phyloP scores from a whole-genome alignment of 2,113 vertebrate genomes.

The Silurus meridionalis region DNA sequence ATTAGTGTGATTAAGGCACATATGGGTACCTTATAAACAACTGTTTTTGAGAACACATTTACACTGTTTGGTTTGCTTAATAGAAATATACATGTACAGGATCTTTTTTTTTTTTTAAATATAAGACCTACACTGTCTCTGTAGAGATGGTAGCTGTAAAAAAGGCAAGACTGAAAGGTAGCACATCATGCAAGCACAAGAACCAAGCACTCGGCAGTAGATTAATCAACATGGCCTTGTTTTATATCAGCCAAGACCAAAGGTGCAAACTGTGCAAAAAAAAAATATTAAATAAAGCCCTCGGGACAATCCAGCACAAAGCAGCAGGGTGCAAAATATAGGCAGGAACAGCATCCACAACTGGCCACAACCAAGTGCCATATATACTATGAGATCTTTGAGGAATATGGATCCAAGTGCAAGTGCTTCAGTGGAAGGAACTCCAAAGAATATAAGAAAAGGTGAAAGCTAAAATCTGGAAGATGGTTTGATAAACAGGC shows the following conservation, averaged over 20 bases:
- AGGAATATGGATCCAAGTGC: background rate
- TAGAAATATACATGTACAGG: background rate
- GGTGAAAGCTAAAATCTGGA: background rate
- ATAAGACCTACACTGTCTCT: background rate
- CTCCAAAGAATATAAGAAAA: background rate
- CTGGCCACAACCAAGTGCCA: background rate
- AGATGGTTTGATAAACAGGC: background rate
- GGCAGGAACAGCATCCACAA: background rate
- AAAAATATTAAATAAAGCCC: background rate
- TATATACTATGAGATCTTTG: background rate
- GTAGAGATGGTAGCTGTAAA: background rate
- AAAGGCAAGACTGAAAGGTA: background rate
- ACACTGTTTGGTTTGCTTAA: background rate
- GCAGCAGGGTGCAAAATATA: slow-evolving; percentile 5
- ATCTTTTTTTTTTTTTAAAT: background rate
- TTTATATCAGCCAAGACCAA: slow-evolving; percentile 25
- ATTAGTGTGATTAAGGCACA: background rate
- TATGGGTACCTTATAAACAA: background rate
- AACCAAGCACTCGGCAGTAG: background rate
- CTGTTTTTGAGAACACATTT: background rate
- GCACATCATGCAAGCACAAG: background rate
- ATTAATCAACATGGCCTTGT: background rate
- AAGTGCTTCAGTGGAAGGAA: background rate
- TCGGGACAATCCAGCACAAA: background rate
- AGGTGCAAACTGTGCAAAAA: slow-evolving; percentile 4